A percentile compares a stretch with the other conserved stretches of the same genome.
phyloP scores from a whole-genome alignment of 2,888 invertebrate species.

The Sarcophaga variegata region DNA sequence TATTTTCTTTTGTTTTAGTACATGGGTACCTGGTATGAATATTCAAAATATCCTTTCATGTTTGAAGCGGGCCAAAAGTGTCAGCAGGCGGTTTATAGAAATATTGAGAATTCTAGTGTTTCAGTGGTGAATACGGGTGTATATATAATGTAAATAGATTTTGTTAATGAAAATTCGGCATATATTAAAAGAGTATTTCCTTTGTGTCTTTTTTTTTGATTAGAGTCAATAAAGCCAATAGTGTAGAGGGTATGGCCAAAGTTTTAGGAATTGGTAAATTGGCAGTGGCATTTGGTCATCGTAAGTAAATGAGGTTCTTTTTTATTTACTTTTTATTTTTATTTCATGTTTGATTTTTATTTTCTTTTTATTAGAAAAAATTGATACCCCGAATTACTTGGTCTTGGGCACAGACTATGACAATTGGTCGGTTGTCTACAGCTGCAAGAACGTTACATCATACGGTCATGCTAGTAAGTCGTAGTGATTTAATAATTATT shows the following conservation, averaged over 20 bases:
- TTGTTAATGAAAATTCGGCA: not conserved
- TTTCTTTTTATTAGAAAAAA: conserved; percentile 58
- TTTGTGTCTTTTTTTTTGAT: conserved; percentile 54
- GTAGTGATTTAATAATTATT: conserved; percentile 12
- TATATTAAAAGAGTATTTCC: not conserved
- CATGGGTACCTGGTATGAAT: conserved; percentile 90
- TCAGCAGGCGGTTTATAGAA: conserved; percentile 86
- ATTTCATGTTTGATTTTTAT: too few species aligned
- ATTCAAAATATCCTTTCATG: conserved; percentile 88
- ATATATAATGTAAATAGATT: conserved; percentile 75
- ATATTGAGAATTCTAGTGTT: conserved; percentile 82
- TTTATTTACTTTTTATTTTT: not conserved
- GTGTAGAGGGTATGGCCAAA: conserved; percentile 76
- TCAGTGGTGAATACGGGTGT: conserved; percentile 82
- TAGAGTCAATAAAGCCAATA: conserved; percentile 74
- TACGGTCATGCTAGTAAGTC: conserved; percentile 78
- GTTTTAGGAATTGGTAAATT: conserved; percentile 76
- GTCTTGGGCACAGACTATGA: conserved; percentile 85
- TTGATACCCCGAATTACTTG: conserved; percentile 82
- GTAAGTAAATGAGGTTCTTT: conserved; percentile 70
- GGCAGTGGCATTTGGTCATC: conserved; percentile 75
- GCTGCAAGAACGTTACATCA: conserved; percentile 82
- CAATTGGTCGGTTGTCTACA: conserved; percentile 85
- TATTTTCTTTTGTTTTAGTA: conserved; percentile 82
- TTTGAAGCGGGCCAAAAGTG: conserved; percentile 89